Base-by-base conservation (phyloP, 2,113 vertebrate species). In the Cichladusa arquata region DNA sequence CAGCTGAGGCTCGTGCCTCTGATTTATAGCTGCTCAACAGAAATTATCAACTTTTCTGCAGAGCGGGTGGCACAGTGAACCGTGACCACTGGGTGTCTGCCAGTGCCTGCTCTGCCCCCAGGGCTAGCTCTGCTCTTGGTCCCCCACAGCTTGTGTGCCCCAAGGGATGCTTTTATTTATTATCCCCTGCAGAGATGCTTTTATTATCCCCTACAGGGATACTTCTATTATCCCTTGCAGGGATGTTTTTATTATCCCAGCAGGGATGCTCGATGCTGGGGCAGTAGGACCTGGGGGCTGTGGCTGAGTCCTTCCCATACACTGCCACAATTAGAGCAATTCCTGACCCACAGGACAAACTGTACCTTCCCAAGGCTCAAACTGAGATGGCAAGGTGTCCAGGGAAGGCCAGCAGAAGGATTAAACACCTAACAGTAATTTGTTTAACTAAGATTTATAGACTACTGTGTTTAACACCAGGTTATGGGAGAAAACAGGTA, bases 1-100 rank as follows among this genome's bases (percentile, higher is more conserved):
- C 96, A 86, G 95, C 97, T 97, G 94, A 97, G 96, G 81, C 74
- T 91, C 73, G 16, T 47, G 26, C 81, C 82, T 89, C 88, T 97
- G 96, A 98, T 98, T 98, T 97, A 98, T 91, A 71, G 85, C 73
- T 36, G 71, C 93, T 96, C 69, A 22, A 87, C 86, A 97, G 91
- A 95, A 95, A 97, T 92, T 89, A 94, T 45, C 96, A 98, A 97
- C 97, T 98, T 93, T 86, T 82, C 90, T 88, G 93, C 96, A 82
- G 96, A 94, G 96, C 47, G 9, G 42, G 56, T 92, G 96, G 92
- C 92, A 91, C 50, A 0, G 44, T 47, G 76, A 81, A 87, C 96
- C 60, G 9, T 60, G 91, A 81, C 83, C 86, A 50, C 70, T 18
- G 15, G 9, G 51, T 0, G 0, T 6, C 53, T 50, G 25, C 54